Percentiles rank a stretch among this genome's conserved stretches.
Conservation (phyloP, 2,888 invertebrate species). For the Spodoptera exigua region DNA sequence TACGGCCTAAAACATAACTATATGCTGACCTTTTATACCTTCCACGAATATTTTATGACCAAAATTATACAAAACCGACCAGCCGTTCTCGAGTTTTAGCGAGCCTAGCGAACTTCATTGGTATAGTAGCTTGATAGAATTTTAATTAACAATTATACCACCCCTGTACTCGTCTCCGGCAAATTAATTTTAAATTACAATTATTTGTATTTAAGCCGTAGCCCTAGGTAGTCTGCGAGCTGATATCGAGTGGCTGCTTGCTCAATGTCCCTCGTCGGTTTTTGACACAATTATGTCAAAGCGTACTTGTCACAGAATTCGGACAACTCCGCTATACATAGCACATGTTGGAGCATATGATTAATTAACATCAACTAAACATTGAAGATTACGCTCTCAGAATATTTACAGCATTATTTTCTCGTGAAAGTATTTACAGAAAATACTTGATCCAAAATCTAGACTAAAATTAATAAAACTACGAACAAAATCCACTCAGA, state of each 20-base stretch:
- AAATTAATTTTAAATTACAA: conserved; percentile 1
- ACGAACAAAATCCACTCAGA: not conserved
- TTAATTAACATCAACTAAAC: conserved; percentile 42
- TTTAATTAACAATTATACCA: too few species aligned
- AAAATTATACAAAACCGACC: too few species aligned
- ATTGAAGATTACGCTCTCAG: conserved; percentile 8
- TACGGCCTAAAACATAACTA: too few species aligned
- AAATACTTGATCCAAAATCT: not conserved
- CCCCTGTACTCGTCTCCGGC: too few species aligned
- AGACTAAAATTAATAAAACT: conserved; percentile 11
- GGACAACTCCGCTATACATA: conserved; percentile 48
- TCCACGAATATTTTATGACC: too few species aligned
- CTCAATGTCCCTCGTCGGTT: conserved; percentile 26
- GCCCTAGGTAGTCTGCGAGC: conserved; percentile 18
- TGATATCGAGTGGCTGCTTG: conserved; percentile 32
- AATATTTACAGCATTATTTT: conserved; percentile 5
- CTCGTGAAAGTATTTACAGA: not conserved
- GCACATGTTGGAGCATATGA: conserved; percentile 37
- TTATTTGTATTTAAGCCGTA: not conserved
- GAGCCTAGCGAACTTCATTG: too few species aligned
- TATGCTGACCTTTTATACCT: too few species aligned
- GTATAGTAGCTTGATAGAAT: too few species aligned
- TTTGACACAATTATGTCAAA: conserved; percentile 58
- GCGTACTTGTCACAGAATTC: conserved; percentile 43
- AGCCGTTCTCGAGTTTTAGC: too few species aligned